Evolutionary conservation across 2,888 invertebrate genomes (phyloP).

Genomic region (Eupithecia insigniata): DNA sequence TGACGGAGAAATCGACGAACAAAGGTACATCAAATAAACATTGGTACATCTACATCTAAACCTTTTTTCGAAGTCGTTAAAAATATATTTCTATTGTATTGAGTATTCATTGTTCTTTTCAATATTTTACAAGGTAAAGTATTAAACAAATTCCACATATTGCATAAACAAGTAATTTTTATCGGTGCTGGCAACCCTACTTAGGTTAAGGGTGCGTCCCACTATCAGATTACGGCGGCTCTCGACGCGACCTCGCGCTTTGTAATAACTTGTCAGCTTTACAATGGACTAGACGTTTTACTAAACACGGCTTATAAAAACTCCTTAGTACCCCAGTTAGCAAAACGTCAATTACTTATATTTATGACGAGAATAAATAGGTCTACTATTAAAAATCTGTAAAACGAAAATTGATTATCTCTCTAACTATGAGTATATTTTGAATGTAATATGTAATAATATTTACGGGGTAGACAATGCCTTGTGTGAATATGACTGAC

Average conservation of each 20-base stretch:
- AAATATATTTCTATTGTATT: neutral
- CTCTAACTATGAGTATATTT: too few relatives aligned
- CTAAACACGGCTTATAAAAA: slow-evolving; percentile 3
- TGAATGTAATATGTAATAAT: too few relatives aligned
- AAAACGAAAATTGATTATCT: too few relatives aligned
- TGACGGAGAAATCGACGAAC: too few relatives aligned
- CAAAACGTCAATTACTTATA: too few relatives aligned
- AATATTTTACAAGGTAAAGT: neutral
- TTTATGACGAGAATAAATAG: too few relatives aligned
- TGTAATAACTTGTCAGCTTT: slow-evolving; percentile 43
- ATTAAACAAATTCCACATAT: neutral
- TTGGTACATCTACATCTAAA: too few relatives aligned
- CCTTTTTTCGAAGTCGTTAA: too few relatives aligned
- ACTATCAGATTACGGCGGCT: slow-evolving; percentile 35
- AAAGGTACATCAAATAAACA: too few relatives aligned
- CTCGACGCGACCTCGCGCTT: slow-evolving; percentile 29
- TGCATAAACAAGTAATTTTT: neutral
- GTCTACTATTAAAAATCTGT: too few relatives aligned
- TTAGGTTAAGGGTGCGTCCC: slow-evolving; percentile 31
- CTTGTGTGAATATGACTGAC: too few relatives aligned
- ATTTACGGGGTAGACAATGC: too few relatives aligned
- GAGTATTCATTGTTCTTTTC: neutral
- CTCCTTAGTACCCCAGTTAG: neutral
- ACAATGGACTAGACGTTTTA: slow-evolving; percentile 9
- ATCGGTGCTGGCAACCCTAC: slow-evolving; percentile 20